Evolutionary conservation across 1,140 invertebrate genomes (phyloP), one percentile per base, ranked within the genome.

Genomic region (Zophobas atratus): DNA sequence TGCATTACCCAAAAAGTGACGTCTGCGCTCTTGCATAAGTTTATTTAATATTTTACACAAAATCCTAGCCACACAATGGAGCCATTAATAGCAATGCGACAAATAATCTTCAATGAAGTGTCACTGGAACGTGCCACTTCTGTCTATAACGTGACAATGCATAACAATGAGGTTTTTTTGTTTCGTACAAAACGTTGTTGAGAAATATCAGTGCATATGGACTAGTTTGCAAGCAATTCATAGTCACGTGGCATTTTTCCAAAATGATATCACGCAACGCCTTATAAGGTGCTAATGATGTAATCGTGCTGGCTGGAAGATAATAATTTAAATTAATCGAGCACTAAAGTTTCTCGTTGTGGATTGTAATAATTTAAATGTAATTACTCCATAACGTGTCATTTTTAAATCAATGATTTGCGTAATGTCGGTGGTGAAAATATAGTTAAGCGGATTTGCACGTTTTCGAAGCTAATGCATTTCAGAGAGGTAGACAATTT

Each of bases 311-410:
- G n/a, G 36, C 57, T 63, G 39, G 57, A 63, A 20, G 57, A 39
- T 67, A 67, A 67, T 67, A 67, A 67, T 67, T 67, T 67, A 67
- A 67, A 67, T 67, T 67, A 41, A 67, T 67, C 60, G 60, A 41
- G 20, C 60, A 32, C 36, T 67, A 67, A 41, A 67, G 38, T 67
- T 33, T 20, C 56, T 60, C 35, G 60, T 67, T 67, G 8, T 43
- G 43, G 60, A 60, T 60, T 36, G 38, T 20, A 43, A 39, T 67
- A 67, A 67, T 67, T 67, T 67, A 67, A 67, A 67, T 67, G 38
- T 43, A 67, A 67, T 67, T 67, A 67, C 49, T n/a, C 49, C 20
- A 6, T 20, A 20, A 2, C 2, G 20, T 51, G 20, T 6, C 3
- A 20, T 51, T 67, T 67, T 67, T 67, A 43, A 41, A 32, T 43